Base-by-base conservation (phyloP, 2,888 invertebrate species). In the Pyrrhia umbra region DNA sequence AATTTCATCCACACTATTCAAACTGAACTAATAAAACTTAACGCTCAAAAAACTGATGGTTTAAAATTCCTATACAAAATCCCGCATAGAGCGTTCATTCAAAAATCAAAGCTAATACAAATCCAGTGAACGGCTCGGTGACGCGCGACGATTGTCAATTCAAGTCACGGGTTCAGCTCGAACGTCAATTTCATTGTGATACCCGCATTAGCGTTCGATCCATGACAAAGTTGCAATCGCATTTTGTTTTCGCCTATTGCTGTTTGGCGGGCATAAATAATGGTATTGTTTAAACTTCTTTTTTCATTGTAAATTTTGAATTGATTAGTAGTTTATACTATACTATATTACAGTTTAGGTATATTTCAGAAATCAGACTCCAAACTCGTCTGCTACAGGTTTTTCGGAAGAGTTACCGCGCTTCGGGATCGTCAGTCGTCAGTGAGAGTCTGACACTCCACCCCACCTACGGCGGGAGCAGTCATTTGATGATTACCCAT, bases 111-210 rank as follows among this genome's bases (percentile, higher is more conserved):
- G 42, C 42, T 42, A 42, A 25, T 15, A 37, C 18, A 9, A 23
- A 50, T 15, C 37, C 21, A 20, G 21, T 15, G n/a, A 37, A 34
- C 21, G 8, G 21, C 23, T 15, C 42, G 20, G 42, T 42, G 42
- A 42, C 42, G 42, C 42, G 42, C 18, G 13, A 16, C 20, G 20
- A 42, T 42, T 42, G 42, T 42, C 42, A 42, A 42, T 42, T 42
- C 42, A 20, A 42, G 18, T 13, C 42, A 16, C 42, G 42, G 18
- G 10, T 18, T 10, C 3, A 13, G 42, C 13, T 40, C 20, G 42
- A 42, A 42, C 42, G 42, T 42, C 42, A 42, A 20, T 20, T 20
- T 42, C 18, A 16, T 18, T 20, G 42, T 42, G 42, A 42, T 18
- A 42, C 42, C 42, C 20, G 42, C 42, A 42, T 42, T 42, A 42